A percentile compares a stretch with the other conserved stretches of the same genome.
These are phyloP conservation scores for Strongylocentrotus purpuratus DNA, from an alignment of 35 echinoderm and acorn worm species.

Conservation along the genomic window DNA sequence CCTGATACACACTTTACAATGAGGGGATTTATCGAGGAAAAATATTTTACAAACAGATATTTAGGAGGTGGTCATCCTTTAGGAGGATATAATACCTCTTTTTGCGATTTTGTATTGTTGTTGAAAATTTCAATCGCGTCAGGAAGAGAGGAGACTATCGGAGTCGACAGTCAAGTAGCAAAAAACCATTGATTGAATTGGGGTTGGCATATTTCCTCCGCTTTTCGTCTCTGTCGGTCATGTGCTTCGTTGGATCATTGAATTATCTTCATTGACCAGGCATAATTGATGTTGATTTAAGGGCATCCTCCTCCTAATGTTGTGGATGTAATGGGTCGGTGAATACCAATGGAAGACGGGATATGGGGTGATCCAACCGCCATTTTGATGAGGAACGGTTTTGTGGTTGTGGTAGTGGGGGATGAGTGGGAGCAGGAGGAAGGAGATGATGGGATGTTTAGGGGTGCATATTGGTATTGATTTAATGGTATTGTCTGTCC, in stretches of 20 bases:
- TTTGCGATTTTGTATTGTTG: too few species aligned
- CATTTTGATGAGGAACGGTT: neutral
- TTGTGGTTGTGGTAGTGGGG: too few species aligned
- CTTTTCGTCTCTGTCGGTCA: neutral
- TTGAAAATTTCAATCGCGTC: neutral
- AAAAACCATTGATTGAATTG: conserved; percentile 1
- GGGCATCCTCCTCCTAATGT: neutral
- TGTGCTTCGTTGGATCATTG: neutral
- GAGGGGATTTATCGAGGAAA: neutral
- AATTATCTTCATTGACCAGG: conserved; percentile 3
- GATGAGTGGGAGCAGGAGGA: neutral
- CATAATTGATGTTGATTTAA: conserved; percentile 19
- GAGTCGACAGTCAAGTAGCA: neutral
- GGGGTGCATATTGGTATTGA: too few species aligned
- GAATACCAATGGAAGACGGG: neutral
- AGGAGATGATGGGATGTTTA: neutral
- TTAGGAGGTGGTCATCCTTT: neutral
- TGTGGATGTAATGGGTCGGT: conserved; percentile 15
- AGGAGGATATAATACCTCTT: neutral
- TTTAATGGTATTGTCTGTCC: too few species aligned
- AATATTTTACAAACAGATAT: neutral
- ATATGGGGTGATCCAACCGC: neutral
- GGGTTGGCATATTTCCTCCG: conserved; percentile 7
- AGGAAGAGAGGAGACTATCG: neutral
- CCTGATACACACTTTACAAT: neutral